These are phyloP conservation scores for Phyllostomus discolor DNA, from an alignment of 2,113 vertebrate genomes.

Conservation along the genomic window DNA sequence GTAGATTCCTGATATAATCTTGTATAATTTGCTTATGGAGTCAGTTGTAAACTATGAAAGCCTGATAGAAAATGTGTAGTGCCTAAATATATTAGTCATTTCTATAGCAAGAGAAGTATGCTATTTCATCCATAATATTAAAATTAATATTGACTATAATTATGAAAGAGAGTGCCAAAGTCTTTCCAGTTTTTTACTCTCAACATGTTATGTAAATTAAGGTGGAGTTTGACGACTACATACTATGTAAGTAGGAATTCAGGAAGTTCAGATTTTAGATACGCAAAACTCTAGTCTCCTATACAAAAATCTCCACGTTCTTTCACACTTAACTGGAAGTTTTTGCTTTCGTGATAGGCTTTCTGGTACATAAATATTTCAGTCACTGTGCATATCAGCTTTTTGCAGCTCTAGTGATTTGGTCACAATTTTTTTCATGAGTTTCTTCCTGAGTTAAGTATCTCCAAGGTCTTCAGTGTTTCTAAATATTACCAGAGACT, in stretches of 20 bases:
- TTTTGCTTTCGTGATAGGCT: background rate
- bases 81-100: background rate
- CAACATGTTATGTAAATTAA: background rate
- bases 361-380: background rate
- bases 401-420: background rate
- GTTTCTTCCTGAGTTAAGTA: background rate
- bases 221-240: background rate
- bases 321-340: background rate
- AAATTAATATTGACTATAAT: background rate
- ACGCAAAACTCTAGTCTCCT: background rate
- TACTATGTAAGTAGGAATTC: background rate
- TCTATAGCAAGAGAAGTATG: background rate
- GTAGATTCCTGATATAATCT: background rate
- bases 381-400: background rate
- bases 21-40: background rate
- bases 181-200: background rate
- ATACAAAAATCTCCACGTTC: background rate
- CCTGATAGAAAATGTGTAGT: background rate
- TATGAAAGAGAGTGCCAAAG: background rate
- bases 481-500: background rate
- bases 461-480: background rate
- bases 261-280: background rate
- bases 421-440: background rate
- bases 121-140: background rate
- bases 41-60: background rate